Evolutionary conservation across 2,888 invertebrate genomes (phyloP), one percentile per base, ranked within the genome.

Genomic region (Acrobasis repandana): DNA sequence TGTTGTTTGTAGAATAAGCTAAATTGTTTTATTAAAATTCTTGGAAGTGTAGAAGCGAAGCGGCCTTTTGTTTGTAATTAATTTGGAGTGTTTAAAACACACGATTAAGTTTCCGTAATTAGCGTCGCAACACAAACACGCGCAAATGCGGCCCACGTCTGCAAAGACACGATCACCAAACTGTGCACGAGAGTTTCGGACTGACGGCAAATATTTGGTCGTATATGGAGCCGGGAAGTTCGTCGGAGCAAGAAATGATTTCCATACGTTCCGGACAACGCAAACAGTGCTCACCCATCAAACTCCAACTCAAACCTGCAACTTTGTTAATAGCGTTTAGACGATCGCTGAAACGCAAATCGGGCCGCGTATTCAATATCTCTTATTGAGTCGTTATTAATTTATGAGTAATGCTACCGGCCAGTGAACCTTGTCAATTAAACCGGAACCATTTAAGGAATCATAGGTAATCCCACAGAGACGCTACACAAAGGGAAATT

Each of bases 261-360:
- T 88, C 87, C 87, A 89, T 86, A 84, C 78, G 75, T 76, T 75
- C 82, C 84, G 83, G 82, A 81, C 84, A 79, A 77, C 74, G 82
- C 83, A 88, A 88, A 89, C 89, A 86, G 74, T 75, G 79, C 80
- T 83, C 86, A 83, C 84, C 85, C 86, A 85, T 88, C 86, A 85
- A 90, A 88, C 84, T 86, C 82, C 80, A 86, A 87, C 83, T 86
- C 82, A 84, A 86, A 85, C 85, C 80, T 77, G 79, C 78, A 87
- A 88, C 86, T 89, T 87, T 81, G 85, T 85, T 89, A 88, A 90
- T 88, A 88, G 88, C 83, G 83, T 83, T 87, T 84, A 82, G 83
- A 82, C 79, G 79, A 83, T 85, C 80, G 80, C 69, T 70, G 74
- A 80, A 81, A 83, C 76, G 73, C 77, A 78, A 71, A 74, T 68